Evolutionary conservation across 2,888 invertebrate genomes (phyloP), one percentile per base, ranked within the genome.

Genomic region (Rhagium mordax): DNA sequence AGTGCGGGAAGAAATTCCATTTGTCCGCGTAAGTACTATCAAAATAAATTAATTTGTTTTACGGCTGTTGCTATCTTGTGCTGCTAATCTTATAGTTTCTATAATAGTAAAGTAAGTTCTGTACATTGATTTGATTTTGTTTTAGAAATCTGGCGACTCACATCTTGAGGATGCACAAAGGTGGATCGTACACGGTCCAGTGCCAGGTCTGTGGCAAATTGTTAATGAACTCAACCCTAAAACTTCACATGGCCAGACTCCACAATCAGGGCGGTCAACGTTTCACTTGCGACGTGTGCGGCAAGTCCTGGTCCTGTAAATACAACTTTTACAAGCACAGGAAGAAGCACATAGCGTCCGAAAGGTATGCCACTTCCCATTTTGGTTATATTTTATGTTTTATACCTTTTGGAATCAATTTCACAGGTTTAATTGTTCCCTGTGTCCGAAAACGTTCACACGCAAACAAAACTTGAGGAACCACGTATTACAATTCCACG

Each of bases 281-380:
- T 6, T 53, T 51, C 29, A 24, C 13, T 5, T 65, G 65, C 53
- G 53, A 65, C 18, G 18, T 65, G 13, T 65, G 65, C 53, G 8
- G 4, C 18, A 53, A 53, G 24, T 13, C 13, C 16, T 65, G 18
- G 20, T 2, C 4, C 7, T 16, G 24, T 21, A 7, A 59, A 10
- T 7, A 15, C 10, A 53, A 6, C 3, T 24, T 3, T 51, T 65
- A 16, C 15, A 18, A 5, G 51, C 51, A 53, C 33, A 29, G 33
- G 33, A 27, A 6, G 33, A 53, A 13, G 27, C 62, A 64, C 24
- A 27, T 41, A 7, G 7, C 15, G 0, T 8, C 47, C 27, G 48
- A 64, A 16, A 18, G 20, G 61, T 61, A 61, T 13, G 60, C 2
- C n/a, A n/a, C n/a, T n/a, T n/a, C n/a, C n/a, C n/a, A n/a, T n/a